Conservation (phyloP, 2,797 vertebrate genomes). For the Corythornis leucogaster region DNA sequence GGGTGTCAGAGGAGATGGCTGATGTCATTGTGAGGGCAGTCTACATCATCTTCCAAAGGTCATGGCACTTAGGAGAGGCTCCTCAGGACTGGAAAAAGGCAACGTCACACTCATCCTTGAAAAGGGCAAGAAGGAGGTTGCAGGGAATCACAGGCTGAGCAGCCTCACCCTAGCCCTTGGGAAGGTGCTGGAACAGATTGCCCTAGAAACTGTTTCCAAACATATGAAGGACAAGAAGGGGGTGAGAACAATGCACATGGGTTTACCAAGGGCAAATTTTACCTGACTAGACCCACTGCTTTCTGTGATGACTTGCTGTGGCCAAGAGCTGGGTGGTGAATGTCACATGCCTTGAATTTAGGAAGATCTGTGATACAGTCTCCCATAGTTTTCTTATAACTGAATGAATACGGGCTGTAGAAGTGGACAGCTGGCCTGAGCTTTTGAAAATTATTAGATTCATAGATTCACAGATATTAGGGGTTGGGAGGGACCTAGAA, state of each 20-base stretch:
- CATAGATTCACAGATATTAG: no score
- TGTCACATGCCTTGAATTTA: background rate
- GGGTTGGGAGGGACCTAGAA: no score
- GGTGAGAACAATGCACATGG: background rate
- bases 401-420: background rate
- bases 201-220: background rate
- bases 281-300: background rate
- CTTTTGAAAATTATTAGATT: background rate
- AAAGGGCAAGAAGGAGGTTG: background rate
- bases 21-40: background rate
- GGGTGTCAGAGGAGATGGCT: background rate
- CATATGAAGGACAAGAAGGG: background rate
- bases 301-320: background rate
- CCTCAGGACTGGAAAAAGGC: background rate
- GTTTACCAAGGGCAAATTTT: background rate
- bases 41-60: background rate
- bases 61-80: background rate
- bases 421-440: background rate
- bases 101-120: background rate
- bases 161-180: background rate
- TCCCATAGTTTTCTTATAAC: background rate
- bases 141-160: background rate
- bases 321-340: background rate
- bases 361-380: background rate
- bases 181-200: background rate